Conservation (phyloP, 2,113 vertebrate species). For the Apaloderma vittatum region DNA sequence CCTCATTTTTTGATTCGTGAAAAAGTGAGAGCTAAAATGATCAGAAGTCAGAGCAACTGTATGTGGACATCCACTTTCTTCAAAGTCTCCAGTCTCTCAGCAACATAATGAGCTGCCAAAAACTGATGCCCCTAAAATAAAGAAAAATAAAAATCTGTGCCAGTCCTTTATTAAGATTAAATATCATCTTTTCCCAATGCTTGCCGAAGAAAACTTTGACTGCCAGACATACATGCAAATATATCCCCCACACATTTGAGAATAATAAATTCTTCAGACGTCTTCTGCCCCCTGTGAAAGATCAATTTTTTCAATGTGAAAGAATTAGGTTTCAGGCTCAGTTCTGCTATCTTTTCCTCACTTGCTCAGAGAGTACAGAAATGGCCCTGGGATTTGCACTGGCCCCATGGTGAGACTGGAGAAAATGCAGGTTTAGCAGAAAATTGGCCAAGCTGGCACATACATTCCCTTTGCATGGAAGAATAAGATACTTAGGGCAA, state of each 20-base stretch:
- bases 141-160: neutral
- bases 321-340: neutral
- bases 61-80: neutral
- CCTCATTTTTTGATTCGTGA: neutral
- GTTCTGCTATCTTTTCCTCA: neutral
- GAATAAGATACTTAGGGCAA: neutral
- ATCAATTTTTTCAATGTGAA: neutral
- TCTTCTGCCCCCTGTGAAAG: accelerated
- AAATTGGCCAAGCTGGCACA: neutral
- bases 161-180: neutral
- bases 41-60: neutral
- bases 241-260: neutral
- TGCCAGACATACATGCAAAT: neutral
- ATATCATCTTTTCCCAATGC: neutral
- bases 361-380: neutral
- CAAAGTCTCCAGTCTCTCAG: neutral
- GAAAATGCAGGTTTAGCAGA: neutral
- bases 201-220: neutral
- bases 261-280: neutral
- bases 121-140: neutral
- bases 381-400: accelerated
- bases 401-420: neutral
- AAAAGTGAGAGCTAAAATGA: conserved; percentile 7
- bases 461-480: accelerated
- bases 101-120: neutral